Conservation (phyloP, 2,113 vertebrate genomes). For the Daphoenositta chrysoptera region DNA sequence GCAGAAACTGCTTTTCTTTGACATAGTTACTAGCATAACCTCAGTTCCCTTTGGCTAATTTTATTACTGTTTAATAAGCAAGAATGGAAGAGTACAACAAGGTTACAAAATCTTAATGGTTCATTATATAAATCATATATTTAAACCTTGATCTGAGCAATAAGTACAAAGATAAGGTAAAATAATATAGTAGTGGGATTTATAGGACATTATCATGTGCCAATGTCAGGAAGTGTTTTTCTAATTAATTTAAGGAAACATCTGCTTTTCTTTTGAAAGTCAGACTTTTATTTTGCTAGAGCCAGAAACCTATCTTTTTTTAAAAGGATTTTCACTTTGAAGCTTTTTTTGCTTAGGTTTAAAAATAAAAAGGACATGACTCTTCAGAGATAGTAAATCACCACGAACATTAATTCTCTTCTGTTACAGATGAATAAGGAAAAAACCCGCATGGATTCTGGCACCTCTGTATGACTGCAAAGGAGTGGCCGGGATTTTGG, state of each 20-base stretch:
- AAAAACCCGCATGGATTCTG: neutral
- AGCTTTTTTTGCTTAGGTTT: neutral
- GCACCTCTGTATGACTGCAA: neutral
- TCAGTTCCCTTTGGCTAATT: conserved; percentile 15
- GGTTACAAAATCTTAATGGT: conserved; percentile 23
- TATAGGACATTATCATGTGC: neutral
- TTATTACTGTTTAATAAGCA: conserved; percentile 56
- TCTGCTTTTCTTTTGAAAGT: conserved; percentile 29
- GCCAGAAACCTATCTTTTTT: neutral
- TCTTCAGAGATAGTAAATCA: conserved; percentile 9
- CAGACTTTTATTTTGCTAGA: conserved; percentile 4
- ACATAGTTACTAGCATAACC: conserved; percentile 7
- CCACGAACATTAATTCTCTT: neutral
- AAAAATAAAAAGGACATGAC: conserved; percentile 15
- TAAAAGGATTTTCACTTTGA: neutral
- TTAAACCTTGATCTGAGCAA: neutral
- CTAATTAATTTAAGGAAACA: conserved; percentile 15
- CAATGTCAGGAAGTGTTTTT: neutral
- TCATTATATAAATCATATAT: neutral
- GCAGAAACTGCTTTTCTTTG: neutral
- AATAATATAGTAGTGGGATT: neutral
- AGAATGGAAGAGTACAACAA: conserved; percentile 15
- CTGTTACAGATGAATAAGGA: neutral
- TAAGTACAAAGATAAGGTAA: conserved; percentile 19
- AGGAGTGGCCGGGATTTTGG: neutral